Evolutionary conservation across 2,888 invertebrate species (phyloP), one percentile per base, ranked within the genome.

Genomic region (Silvanus unidentatus): DNA sequence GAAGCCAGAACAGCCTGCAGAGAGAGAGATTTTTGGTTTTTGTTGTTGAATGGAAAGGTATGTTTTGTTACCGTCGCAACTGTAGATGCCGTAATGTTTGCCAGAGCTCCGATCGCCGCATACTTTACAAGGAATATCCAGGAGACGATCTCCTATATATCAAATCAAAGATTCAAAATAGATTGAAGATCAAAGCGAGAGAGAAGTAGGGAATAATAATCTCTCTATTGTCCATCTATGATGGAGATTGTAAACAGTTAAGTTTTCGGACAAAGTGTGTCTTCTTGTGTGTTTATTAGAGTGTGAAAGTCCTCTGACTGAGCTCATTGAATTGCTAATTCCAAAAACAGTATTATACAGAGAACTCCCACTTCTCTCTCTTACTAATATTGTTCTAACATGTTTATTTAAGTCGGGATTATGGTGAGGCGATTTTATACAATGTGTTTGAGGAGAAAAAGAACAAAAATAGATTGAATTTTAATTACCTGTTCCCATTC

Each of bases 81-180:
- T 95, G 75, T 96, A 99, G 67, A 99, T 98, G 57, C 98, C 98
- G 75, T 99, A 99, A 75, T 99, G 98, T 75, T 98, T 99, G 47
- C 99, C 98, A 10, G 97, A 97, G 65, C 96, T 97, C 67, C 98
- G 83, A 75, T 99, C 98, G 46, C 96, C 96, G 68, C 98, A 99
- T 50, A 99, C 99, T 75, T 95, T 93, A 75, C 99, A 99, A 12
- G 96, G 95, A 68, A 99, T 96, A 75, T 99, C 98, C 66, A 98
- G 82, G 60, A 99, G 82, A 65, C 98, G 88, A 73, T 98, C 95
- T 70, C 96, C 97, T 93, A 73, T 40, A 74, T 69, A 53, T 57
- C 44, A 54, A 53, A 43, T 38, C n/a, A 42, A 40, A 43, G 54
- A 44, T 52, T 11, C 8, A 39, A 41, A 40, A 34, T 16, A 42